Evolutionary conservation across 2,888 invertebrate species (phyloP), one percentile per base, ranked within the genome.

Genomic region (Ormyrus labotus): DNA sequence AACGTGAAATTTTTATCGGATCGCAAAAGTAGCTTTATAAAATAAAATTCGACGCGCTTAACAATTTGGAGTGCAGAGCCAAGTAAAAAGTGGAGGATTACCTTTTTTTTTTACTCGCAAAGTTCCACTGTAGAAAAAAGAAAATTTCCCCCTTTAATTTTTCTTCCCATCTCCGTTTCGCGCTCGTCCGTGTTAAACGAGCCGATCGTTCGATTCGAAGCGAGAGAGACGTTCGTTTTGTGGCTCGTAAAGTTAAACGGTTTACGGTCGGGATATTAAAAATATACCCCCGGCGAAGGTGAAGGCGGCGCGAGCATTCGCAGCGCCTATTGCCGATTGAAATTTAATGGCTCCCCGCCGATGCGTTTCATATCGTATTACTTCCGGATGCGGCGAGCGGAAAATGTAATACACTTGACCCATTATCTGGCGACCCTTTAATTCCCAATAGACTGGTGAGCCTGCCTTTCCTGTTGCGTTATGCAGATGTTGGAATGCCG

Each of bases 231-330:
- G 45, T 57, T 58, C 58, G 47, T 58, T 58, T 69, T 58, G 58
- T 58, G 3, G 63, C 58, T 60, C 67, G 60, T 75, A 75, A 75
- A 75, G 51, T 51, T 13, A 60, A 58, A 19, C 50, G 68, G 60
- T 60, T 60, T 68, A 71, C 50, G 8, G 9, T 34, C 11, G 50
- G 6, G 51, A 67, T 67, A 74, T 74, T 74, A 74, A 74, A 74
- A 67, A 74, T 74, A 58, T 13, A 50, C 8, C 10, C 63, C 47
- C 45, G 19, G n/a, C n/a, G n/a, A 6, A 57, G 6, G 57, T 10
- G 5, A 61, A 61, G 34, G 19, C 19, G 69, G 69, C 45, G 19
- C 19, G 19, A 19, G 19, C 70, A 58, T 70, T 67, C 45, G 51
- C 51, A 67, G 19, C 19, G 19, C 19, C 19, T 64, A 19, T 61